Conservation (phyloP, 1,140 invertebrate species). For the Nasonia longicornis region DNA sequence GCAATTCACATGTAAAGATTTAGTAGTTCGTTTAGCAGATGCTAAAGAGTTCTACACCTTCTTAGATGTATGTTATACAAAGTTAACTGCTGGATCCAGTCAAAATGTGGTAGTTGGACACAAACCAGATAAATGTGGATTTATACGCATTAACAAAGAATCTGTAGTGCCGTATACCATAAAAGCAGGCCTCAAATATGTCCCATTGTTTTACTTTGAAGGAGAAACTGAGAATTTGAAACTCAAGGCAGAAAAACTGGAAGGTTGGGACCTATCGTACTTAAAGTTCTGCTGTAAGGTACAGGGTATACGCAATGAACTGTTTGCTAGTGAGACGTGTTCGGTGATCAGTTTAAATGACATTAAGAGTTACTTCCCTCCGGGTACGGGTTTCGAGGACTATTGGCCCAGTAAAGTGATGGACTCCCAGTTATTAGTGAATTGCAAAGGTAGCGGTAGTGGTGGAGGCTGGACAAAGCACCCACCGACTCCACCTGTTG, state of each 20-base stretch:
- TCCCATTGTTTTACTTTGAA: conserved; percentile 95
- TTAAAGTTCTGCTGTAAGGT: conserved; percentile 95
- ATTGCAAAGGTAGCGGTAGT: conserved; percentile 71
- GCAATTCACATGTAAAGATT: conserved; percentile 89
- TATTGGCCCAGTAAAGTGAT: conserved; percentile 91
- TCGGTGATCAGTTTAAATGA: conserved; percentile 89
- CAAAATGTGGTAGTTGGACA: conserved; percentile 69
- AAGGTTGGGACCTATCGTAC: conserved; percentile 92
- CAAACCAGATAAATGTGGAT: conserved; percentile 86
- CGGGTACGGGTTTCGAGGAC: conserved; percentile 88
- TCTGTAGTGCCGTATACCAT: conserved; percentile 94
- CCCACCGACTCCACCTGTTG: conserved; percentile 65
- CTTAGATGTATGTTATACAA: conserved; percentile 88
- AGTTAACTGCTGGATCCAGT: conserved; percentile 75
- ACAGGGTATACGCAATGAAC: conserved; percentile 90
- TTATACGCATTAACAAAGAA: conserved; percentile 93
- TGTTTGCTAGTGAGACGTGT: conserved; percentile 90
- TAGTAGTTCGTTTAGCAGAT: conserved; percentile 88
- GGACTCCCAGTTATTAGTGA: conserved; percentile 79
- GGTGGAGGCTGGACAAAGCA: conserved; percentile 75
- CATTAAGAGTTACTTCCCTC: conserved; percentile 91
- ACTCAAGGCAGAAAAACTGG: conserved; percentile 84
- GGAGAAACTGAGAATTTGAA: conserved; percentile 91
- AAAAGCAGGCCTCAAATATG: conserved; percentile 85
- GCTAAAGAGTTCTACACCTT: conserved; percentile 92